Conservation (phyloP, 92 coral and sea anemone species). For the Porites divaricata region DNA sequence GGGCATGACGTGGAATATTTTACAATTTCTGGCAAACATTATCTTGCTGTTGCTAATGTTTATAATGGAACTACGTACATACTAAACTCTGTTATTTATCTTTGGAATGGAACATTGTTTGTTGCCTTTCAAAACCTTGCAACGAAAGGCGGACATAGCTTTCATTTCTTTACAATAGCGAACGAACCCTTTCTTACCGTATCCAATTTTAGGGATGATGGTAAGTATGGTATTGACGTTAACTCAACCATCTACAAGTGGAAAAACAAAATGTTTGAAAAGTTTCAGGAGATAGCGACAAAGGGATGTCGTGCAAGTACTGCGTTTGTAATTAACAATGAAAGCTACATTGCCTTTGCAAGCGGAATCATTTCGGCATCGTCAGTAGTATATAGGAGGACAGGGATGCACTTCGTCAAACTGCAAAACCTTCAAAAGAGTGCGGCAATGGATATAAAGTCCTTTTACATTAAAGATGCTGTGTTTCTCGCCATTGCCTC, state of each 20-base stretch:
- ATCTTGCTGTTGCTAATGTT: constrained; percentile 42
- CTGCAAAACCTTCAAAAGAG: constrained; percentile 25
- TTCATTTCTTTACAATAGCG: not conserved
- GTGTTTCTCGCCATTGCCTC: constrained; percentile 18
- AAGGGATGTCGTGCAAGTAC: constrained; percentile 8
- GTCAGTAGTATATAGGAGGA: constrained; percentile 34
- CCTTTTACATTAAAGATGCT: constrained; percentile 40
- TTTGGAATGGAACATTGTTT: not conserved
- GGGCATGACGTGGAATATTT: constrained; percentile 27
- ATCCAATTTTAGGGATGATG: not conserved
- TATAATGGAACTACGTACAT: not conserved
- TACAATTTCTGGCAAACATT: constrained; percentile 32
- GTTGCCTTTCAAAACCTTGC: not conserved
- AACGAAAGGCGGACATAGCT: not conserved
- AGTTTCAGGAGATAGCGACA: not conserved
- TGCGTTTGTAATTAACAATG: not conserved
- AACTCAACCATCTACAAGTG: constrained; percentile 33
- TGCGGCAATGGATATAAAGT: constrained; percentile 10
- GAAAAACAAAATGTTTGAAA: constrained; percentile 10
- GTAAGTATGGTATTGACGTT: too few species aligned
- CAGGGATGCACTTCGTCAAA: not conserved
- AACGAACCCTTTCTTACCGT: constrained; percentile 30
- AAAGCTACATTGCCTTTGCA: constrained; percentile 28
- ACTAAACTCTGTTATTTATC: not conserved
- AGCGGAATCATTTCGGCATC: not conserved